Conservation (phyloP, 1,140 invertebrate genomes). For the Drosophila truncata region DNA sequence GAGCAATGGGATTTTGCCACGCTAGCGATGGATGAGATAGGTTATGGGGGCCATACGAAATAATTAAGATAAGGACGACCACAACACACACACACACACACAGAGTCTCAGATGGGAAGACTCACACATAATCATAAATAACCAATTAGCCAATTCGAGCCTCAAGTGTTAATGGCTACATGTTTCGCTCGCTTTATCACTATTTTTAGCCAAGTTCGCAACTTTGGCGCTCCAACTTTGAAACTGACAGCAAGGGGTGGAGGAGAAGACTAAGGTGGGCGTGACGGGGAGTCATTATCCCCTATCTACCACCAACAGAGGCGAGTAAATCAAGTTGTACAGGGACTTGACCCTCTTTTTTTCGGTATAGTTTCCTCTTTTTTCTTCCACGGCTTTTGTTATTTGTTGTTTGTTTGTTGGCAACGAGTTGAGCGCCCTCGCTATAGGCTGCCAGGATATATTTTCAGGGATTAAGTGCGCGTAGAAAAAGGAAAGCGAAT, state of each 20-base stretch:
- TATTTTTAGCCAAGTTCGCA: slow-evolving; percentile 82
- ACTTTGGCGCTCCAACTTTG: slow-evolving; percentile 77
- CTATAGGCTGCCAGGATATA: slow-evolving; percentile 3
- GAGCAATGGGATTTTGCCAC: slow-evolving; percentile 96
- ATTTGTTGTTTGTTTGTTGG: slow-evolving; percentile 81
- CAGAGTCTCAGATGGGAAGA: slow-evolving; percentile 4
- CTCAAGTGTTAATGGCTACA: slow-evolving; percentile 80
- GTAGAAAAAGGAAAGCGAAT: slow-evolving; percentile 38
- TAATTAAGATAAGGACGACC: slow-evolving; percentile 45
- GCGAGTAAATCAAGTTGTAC: slow-evolving; percentile 64
- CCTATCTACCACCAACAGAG: slow-evolving; percentile 29
- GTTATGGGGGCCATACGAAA: slow-evolving; percentile 47
- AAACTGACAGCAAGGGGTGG: slow-evolving; percentile 32
- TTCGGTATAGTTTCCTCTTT: slow-evolving; percentile 9
- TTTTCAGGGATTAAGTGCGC: slow-evolving; percentile 19
- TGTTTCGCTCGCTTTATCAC: slow-evolving; percentile 41
- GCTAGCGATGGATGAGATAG: slow-evolving; percentile 88
- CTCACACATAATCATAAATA: slow-evolving; percentile 68
- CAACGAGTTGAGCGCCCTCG: slow-evolving; percentile 77
- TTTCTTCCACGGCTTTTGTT: slow-evolving; percentile 35
- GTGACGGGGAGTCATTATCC: slow-evolving; percentile 43
- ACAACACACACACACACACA: slow-evolving; percentile 10
- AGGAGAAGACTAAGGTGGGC: background rate
- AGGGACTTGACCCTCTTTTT: slow-evolving; percentile 76
- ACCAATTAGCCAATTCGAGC: slow-evolving; percentile 81